Percentiles rank a stretch among this genome's conserved stretches.
Conservation (phyloP, 2,888 invertebrate species). For the Orthonevra nobilis region DNA sequence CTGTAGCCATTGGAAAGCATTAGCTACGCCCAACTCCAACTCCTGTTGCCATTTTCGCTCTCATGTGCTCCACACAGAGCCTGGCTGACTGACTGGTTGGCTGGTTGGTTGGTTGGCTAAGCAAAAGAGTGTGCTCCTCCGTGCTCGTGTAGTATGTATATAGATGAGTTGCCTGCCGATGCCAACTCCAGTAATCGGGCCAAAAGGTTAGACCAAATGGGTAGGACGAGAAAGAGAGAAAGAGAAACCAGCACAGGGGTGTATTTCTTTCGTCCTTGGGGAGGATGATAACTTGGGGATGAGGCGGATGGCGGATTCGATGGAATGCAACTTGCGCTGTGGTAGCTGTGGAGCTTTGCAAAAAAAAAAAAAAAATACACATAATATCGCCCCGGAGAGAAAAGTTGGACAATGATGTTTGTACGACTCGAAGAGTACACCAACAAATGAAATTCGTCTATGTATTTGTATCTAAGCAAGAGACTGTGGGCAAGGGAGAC, state of each 20-base stretch:
- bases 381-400: slow-evolving; percentile 8
- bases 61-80: slow-evolving; percentile 58
- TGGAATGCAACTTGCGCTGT: slow-evolving; percentile 72
- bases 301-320: slow-evolving; percentile 61
- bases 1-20: slow-evolving; percentile 74
- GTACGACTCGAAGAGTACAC: no score
- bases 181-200: slow-evolving; percentile 33
- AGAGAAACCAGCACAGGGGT: slow-evolving; percentile 45
- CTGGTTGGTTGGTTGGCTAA: slow-evolving; percentile 58
- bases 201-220: slow-evolving; percentile 60
- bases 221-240: slow-evolving; percentile 45
- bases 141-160: slow-evolving; percentile 41
- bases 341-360: slow-evolving; percentile 39
- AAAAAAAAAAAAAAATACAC: slow-evolving; percentile 12
- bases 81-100: slow-evolving; percentile 63
- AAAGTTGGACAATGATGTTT: slow-evolving; percentile 24
- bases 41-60: slow-evolving; percentile 53
- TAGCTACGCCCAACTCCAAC: slow-evolving; percentile 71
- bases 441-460: neutral
- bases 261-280: slow-evolving; percentile 61
- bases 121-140: slow-evolving; percentile 62
- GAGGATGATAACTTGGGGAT: slow-evolving; percentile 38
- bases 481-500: slow-evolving; percentile 13
- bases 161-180: slow-evolving; percentile 41
- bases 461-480: no score